These are phyloP conservation scores for Phrynocephalus guinanensis DNA, from an alignment of 2,797 vertebrate genomes.

Conservation along the genomic window DNA sequence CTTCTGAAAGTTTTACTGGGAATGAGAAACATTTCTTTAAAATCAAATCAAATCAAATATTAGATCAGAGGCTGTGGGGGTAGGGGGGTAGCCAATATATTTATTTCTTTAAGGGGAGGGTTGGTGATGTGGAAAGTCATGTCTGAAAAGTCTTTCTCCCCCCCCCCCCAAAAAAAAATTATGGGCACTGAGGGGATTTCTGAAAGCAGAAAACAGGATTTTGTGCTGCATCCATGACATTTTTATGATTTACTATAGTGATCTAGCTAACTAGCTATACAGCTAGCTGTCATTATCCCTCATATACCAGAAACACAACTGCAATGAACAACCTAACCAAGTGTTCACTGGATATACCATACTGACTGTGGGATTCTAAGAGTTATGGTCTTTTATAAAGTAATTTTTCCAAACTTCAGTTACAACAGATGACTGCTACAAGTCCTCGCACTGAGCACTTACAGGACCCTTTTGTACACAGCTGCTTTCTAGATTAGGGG, in stretches of 20 bases:
- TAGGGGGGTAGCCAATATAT: neutral
- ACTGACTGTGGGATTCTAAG: no score
- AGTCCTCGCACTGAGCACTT: neutral
- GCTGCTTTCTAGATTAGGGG: neutral
- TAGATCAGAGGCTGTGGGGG: neutral
- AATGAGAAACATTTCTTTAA: neutral
- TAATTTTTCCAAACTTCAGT: neutral
- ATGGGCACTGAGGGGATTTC: neutral
- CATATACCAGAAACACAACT: neutral
- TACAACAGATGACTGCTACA: neutral
- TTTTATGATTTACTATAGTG: neutral
- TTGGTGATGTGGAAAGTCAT: neutral
- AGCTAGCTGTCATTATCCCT: neutral
- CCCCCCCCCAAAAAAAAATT: no score
- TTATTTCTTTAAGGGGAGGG: neutral
- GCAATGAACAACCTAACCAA: no score
- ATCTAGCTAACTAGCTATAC: neutral
- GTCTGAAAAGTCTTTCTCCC: neutral
- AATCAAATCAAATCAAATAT: no score
- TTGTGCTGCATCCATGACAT: neutral
- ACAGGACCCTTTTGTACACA: neutral
- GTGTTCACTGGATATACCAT: no score
- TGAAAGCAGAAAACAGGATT: neutral
- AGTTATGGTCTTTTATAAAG: no score
- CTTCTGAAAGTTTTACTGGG: neutral